Percentiles rank a stretch among this genome's conserved stretches.
Conservation (phyloP, 2,113 vertebrate genomes). For the Mus spicilegus region DNA sequence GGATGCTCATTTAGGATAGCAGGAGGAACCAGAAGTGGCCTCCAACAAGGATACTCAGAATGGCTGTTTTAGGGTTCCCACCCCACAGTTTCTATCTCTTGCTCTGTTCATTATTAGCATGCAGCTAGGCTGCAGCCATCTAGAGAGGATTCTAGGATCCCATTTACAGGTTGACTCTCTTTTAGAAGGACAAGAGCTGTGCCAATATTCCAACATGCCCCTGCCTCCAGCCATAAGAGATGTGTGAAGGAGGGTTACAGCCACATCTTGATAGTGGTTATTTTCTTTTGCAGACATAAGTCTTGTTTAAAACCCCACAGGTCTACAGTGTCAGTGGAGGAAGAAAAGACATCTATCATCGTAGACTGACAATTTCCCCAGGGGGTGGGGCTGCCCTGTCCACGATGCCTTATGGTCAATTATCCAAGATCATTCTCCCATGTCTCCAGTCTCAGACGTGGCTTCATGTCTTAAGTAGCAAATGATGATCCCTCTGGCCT, state of each 20-base stretch:
- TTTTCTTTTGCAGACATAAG: not conserved
- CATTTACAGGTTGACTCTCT: not conserved
- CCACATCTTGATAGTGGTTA: not conserved
- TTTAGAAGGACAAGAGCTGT: not conserved
- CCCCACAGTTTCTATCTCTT: not conserved
- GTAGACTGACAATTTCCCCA: not conserved
- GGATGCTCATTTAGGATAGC: not conserved
- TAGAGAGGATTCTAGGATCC: constrained; percentile 2
- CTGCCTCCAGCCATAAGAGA: not conserved
- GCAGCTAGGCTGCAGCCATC: constrained; percentile 49
- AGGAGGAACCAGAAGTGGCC: not conserved
- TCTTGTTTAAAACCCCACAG: not conserved
- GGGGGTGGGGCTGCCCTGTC: accelerated
- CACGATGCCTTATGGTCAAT: not conserved
- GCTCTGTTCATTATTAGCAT: constrained; percentile 63
- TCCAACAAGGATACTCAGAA: not conserved
- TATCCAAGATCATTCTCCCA: not conserved
- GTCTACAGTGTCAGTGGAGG: not conserved
- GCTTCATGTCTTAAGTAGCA: not conserved
- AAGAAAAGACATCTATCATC: not conserved
- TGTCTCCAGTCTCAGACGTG: not conserved
- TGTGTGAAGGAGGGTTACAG: not conserved
- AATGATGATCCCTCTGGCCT: not conserved
- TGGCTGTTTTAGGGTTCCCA: not conserved
- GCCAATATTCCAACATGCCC: not conserved